Base-by-base conservation (phyloP, 2,888 invertebrate genomes). In the Desoria tigrina region DNA sequence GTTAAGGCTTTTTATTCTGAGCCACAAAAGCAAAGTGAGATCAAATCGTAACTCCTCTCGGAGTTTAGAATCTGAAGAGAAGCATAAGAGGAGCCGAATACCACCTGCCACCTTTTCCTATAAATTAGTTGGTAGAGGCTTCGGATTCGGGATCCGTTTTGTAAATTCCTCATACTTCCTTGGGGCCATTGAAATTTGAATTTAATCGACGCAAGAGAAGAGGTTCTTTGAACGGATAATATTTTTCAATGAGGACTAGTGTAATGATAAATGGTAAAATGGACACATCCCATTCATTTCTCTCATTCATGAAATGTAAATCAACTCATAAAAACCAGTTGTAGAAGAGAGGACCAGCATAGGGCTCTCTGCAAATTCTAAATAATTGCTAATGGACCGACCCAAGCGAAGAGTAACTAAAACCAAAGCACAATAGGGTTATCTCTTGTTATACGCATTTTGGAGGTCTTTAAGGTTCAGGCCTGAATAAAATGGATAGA, bases 301-400 rank as follows among this genome's bases (percentile, higher is more conserved):
- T 32, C 42, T 60, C 66, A 66, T 66, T 66, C 63, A 66, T 49
- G 62, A 66, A 66, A 66, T 63, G 32, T 49, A 59, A 55, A 63
- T 63, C 62, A 37, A 57, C 58, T 58, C 61, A 62, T 55, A 66
- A 66, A 32, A 66, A 66, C 66, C 66, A 66, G 66, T 66, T 61
- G 42, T 61, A 28, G 57, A 58, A 62, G 60, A 60, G 60, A 16
- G 39, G 16, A 39, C 9, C 39, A 11, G 39, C 16, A 16, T n/a
- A 32, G 32, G 11, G 32, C 4, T 42, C 42, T 61, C 54, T 61
- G 61, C 54, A 54, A 61, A 54, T 54, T 61, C 54, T 61, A 61
- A 61, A 61, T 61, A 61, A 61, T 61, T 61, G 42, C 61, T 53
- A 61, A 61, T 61, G 61, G 61, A 53, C 53, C 61, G 32, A 32